Base-by-base conservation (phyloP, 2,113 vertebrate species). In the Vidua chalybeata region DNA sequence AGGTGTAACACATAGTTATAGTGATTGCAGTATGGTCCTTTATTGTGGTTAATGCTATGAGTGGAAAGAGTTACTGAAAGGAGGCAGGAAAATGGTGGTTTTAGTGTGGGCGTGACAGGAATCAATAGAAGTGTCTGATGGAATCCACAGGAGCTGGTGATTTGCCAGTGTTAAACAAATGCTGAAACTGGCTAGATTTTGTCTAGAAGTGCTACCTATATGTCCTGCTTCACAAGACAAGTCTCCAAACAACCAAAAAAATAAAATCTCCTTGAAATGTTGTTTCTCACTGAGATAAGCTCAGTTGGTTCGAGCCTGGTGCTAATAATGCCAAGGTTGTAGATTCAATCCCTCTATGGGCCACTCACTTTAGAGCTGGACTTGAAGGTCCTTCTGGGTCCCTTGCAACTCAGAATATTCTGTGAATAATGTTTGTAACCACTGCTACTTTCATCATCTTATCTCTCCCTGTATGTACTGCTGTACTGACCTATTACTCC, bases 381-480 rank as follows among this genome's bases (percentile, higher is more conserved):
- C 39, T 69, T 62, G 39, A 30, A 46, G 33, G 39, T 69, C 28
- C 28, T 54, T 28, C 15, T 24, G 39, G 22, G 33, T 37, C 14
- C 22, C 27, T 45, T 52, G 9, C 27, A 77, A 18, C 22, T 61
- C 33, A 54, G 39, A 54, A 54, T 46, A n/a, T 24, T 28, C 39
- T 37, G 27, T 37, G 35, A 77, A 14, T 63, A 51, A n/a, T 15
- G 10, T 72, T 49, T 91, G 27, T 49, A 82, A 78, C 9, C 26
- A 17, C 64, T 45, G 12, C 31, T 71, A 4, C 48, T 84, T 49
- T 33, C 16, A 71, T 39, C 0, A 0, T 27, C 20, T 43, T 39
- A 1, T 8, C 22, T 27, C 54, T 66, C n/a, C 15, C 27, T 37
- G 26, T 61, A 6, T 22, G 31, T 64, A 5, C 18, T 33, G 41